phyloP scores from a whole-genome alignment of 2,888 invertebrate genomes.

The Imbricaverruca yamaguchii region DNA sequence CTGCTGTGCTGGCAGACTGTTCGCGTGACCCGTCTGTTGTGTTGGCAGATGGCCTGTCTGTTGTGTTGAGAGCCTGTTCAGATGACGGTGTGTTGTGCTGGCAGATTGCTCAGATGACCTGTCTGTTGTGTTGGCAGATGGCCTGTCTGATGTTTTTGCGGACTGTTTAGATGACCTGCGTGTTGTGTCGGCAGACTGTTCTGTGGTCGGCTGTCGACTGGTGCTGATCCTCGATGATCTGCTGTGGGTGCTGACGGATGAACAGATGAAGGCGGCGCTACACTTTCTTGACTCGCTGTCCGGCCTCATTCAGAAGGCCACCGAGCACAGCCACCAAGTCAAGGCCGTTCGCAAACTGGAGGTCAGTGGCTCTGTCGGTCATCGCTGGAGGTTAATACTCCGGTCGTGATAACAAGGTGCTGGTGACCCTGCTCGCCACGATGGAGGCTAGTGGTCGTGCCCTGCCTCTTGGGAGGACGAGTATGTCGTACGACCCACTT shows the following conservation, averaged over 20 bases:
- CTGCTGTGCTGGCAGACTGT: neutral
- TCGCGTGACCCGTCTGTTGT: neutral
- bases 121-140: too few relatives aligned
- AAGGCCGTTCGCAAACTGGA: conserved; percentile 79
- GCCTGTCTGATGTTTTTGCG: too few relatives aligned
- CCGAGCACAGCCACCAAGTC: conserved; percentile 65
- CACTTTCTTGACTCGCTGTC: conserved; percentile 79
- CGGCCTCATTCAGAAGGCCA: conserved; percentile 70
- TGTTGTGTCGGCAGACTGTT: conserved; percentile 63
- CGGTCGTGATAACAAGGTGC: too few relatives aligned
- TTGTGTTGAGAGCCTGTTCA: too few relatives aligned
- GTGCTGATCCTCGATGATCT: conserved; percentile 90
- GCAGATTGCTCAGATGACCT: too few relatives aligned
- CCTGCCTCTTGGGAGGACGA: too few relatives aligned
- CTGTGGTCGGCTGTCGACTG: conserved; percentile 81
- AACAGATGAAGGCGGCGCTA: conserved; percentile 86
- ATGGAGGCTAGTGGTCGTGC: neutral
- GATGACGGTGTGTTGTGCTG: too few relatives aligned
- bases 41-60: too few relatives aligned
- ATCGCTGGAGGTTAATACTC: too few relatives aligned
- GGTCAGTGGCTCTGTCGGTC: conserved; percentile 41
- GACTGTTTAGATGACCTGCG: conserved; percentile 24
- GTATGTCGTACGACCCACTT: too few relatives aligned
- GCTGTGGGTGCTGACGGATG: conserved; percentile 94
- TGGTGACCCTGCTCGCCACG: too few relatives aligned